Conservation (phyloP, 2,113 vertebrate species). For the Leptobrachium ailaonicum region DNA sequence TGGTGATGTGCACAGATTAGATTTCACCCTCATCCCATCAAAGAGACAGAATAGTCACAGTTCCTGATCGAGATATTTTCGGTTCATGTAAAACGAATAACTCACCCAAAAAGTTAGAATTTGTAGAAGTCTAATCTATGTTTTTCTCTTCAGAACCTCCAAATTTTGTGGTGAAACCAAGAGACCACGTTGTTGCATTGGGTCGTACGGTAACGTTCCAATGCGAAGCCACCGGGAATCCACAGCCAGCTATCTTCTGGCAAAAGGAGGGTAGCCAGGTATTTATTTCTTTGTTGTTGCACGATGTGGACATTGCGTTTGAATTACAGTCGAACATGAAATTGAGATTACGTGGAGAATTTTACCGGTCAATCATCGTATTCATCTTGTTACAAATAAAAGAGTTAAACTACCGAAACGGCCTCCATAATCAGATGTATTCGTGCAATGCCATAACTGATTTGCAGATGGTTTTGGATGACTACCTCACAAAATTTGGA, state of each 20-base stretch:
- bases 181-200: conserved; percentile 92
- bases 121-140: conserved; percentile 3
- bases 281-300: conserved; percentile 45
- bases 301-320: background rate
- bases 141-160: conserved; percentile 80
- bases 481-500: conserved; percentile 26
- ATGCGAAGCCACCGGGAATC: conserved; percentile 95
- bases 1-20: too few species aligned
- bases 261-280: conserved; percentile 96
- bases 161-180: conserved; percentile 90
- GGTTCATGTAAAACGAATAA: too few species aligned
- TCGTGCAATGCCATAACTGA: background rate
- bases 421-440: background rate
- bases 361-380: background rate
- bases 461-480: background rate
- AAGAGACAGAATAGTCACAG: too few species aligned
- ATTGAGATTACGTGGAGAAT: background rate
- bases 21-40: too few species aligned
- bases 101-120: too few species aligned
- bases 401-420: background rate
- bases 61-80: too few species aligned
- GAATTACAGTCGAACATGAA: conserved; percentile 11
- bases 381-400: background rate
- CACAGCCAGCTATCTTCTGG: conserved; percentile 98
- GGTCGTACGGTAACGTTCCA: conserved; percentile 95